Evolutionary conservation across 2,113 vertebrate species (phyloP).

Genomic region (Boleophthalmus pectinirostris): DNA sequence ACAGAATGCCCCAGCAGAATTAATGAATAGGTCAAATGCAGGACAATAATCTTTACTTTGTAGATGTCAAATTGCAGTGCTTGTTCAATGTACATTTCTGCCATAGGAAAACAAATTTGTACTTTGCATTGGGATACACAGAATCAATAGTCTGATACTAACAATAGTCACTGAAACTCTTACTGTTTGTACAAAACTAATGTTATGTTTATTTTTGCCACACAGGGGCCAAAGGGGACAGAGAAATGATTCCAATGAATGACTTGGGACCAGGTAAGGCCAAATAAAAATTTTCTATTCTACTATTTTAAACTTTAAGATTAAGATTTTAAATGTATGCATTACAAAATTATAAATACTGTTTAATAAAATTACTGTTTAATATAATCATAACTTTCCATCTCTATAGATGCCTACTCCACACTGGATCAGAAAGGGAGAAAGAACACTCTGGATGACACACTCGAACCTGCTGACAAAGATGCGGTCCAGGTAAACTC

Average conservation of each 20-base stretch:
- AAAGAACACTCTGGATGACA: slow-evolving; percentile 86
- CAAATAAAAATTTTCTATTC: background rate
- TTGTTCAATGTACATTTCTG: background rate
- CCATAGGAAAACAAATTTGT: background rate
- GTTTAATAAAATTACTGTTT: background rate
- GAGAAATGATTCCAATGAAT: slow-evolving; percentile 94
- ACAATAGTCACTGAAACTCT: background rate
- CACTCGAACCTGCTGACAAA: slow-evolving; percentile 84
- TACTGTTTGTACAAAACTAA: background rate
- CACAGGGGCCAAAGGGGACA: slow-evolving; percentile 80
- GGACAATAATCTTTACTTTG: background rate
- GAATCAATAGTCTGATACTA: background rate
- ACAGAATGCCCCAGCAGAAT: no score
- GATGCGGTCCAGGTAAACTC: slow-evolving; percentile 81
- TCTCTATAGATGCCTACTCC: slow-evolving; percentile 82
- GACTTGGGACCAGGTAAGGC: slow-evolving; percentile 89
- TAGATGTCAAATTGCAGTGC: background rate
- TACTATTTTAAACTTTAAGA: no score
- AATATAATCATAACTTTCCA: background rate
- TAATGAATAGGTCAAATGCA: no score
- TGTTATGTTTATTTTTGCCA: slow-evolving; percentile 29
- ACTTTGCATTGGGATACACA: no score
- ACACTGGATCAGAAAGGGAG: slow-evolving; percentile 89
- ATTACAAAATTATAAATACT: background rate
- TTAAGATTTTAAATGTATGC: background rate